These are phyloP conservation scores for Pheosia tremula DNA, from an alignment of 2,888 invertebrate genomes.

Conservation along the genomic window DNA sequence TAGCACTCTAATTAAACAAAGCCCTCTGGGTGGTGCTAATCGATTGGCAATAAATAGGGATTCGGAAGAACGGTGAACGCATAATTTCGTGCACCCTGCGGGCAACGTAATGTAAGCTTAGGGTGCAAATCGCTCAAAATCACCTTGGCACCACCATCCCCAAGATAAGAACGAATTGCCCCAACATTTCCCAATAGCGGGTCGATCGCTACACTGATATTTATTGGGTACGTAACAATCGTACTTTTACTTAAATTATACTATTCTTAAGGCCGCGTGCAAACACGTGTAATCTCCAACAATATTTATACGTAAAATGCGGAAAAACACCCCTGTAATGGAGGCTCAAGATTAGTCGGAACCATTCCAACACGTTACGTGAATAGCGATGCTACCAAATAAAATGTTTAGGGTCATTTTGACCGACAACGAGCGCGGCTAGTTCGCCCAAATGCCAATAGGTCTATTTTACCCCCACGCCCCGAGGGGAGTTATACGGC, in stretches of 20 bases:
- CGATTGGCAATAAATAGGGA: slow-evolving; percentile 71
- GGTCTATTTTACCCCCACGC: slow-evolving; percentile 74
- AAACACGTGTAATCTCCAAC: slow-evolving; percentile 62
- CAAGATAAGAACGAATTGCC: slow-evolving; percentile 22
- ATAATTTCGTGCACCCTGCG: slow-evolving; percentile 65
- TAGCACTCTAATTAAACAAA: slow-evolving; percentile 74
- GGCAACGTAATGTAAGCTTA: slow-evolving; percentile 36
- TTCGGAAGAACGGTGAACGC: slow-evolving; percentile 54
- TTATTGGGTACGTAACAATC: neutral
- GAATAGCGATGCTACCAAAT: slow-evolving; percentile 79
- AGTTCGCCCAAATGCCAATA: slow-evolving; percentile 78
- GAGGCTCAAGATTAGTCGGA: slow-evolving; percentile 78
- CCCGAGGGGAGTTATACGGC: slow-evolving; percentile 71
- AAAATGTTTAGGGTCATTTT: slow-evolving; percentile 84
- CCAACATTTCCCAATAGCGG: neutral
- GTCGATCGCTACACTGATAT: neutral
- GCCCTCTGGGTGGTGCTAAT: slow-evolving; percentile 70
- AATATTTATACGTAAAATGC: slow-evolving; percentile 71
- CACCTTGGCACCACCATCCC: slow-evolving; percentile 23
- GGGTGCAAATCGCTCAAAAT: slow-evolving; percentile 38
- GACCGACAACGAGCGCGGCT: slow-evolving; percentile 75
- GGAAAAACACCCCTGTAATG: slow-evolving; percentile 75
- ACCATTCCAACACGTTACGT: slow-evolving; percentile 71
- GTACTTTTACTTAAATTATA: slow-evolving; percentile 35
- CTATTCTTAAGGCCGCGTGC: slow-evolving; percentile 45